A percentile compares a stretch with the other conserved stretches of the same genome.
Conservation (phyloP, 2,113 vertebrate genomes). For the Percina caprodes region DNA sequence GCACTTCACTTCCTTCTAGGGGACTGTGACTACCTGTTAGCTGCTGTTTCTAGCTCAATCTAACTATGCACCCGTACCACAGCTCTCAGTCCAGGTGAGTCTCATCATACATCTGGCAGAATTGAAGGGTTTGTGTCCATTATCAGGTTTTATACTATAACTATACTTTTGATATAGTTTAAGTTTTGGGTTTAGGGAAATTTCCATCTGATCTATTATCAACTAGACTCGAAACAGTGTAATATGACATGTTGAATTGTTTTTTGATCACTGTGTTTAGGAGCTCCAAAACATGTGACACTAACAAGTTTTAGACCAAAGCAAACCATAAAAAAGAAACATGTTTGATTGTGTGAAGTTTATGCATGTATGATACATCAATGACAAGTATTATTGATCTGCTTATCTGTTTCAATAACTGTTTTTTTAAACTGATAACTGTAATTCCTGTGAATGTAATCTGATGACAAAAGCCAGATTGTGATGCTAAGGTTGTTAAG, state of each 20-base stretch:
- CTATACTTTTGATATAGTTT: neutral
- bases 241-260: rapidly evolving
- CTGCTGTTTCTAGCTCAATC: neutral
- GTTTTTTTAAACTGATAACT: neutral
- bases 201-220: neutral
- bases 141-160: neutral
- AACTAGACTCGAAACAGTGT: neutral
- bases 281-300: neutral
- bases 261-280: neutral
- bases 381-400: neutral
- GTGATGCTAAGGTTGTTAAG: neutral
- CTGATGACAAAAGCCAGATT: neutral
- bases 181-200: neutral
- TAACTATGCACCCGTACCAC: constrained; percentile 23
- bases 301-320: neutral
- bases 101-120: neutral
- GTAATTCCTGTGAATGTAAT: neutral
- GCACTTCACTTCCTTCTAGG: constrained; percentile 71
- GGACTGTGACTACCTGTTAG: constrained; percentile 33
- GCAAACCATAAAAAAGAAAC: neutral
- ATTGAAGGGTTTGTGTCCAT: neutral
- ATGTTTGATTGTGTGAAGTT: neutral
- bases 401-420: neutral
- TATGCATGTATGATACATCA: neutral
- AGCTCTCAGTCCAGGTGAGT: constrained; percentile 71